phyloP scores from a whole-genome alignment of 2,888 invertebrate species.

The Drosophila borealis region DNA sequence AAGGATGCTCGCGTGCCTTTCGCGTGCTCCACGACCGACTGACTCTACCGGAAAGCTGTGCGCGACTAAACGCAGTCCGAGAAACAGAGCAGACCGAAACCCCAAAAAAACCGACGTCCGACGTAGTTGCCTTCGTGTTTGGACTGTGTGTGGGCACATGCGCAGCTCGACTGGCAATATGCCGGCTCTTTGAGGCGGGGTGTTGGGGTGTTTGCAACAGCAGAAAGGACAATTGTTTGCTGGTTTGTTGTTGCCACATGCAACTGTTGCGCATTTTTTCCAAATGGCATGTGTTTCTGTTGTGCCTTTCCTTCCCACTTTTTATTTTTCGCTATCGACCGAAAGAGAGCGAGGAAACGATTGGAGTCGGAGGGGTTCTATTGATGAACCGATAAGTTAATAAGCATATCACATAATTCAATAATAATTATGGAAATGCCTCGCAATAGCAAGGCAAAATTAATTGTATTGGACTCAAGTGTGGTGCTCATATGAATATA shows the following conservation, averaged over 20 bases:
- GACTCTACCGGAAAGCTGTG: constrained; percentile 53
- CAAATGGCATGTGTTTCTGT: constrained; percentile 55
- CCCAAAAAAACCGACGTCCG: constrained; percentile 6
- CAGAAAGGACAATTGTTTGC: constrained; percentile 73
- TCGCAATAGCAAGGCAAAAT: constrained; percentile 12
- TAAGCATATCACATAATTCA: constrained; percentile 46
- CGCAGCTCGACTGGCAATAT: constrained; percentile 37
- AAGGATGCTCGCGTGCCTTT: constrained; percentile 12
- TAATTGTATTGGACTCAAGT: constrained; percentile 5
- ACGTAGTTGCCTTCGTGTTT: constrained; percentile 34
- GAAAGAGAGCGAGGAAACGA: not conserved
- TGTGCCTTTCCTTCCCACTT: constrained; percentile 11
- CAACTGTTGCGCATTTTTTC: constrained; percentile 76
- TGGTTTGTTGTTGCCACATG: constrained; percentile 60
- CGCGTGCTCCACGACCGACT: constrained; percentile 51
- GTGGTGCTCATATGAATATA: not conserved
- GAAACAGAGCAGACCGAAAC: constrained; percentile 5
- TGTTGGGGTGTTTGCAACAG: constrained; percentile 30
- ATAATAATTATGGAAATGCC: constrained; percentile 38
- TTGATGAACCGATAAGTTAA: constrained; percentile 42
- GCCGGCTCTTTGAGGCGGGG: constrained; percentile 42
- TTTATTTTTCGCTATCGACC: not conserved
- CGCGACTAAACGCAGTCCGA: constrained; percentile 50
- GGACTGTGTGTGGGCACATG: constrained; percentile 72
- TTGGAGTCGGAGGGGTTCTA: constrained; percentile 4